These are phyloP conservation scores for Phyllopteryx taeniolatus DNA, from an alignment of 2,113 vertebrate species.

Conservation along the genomic window DNA sequence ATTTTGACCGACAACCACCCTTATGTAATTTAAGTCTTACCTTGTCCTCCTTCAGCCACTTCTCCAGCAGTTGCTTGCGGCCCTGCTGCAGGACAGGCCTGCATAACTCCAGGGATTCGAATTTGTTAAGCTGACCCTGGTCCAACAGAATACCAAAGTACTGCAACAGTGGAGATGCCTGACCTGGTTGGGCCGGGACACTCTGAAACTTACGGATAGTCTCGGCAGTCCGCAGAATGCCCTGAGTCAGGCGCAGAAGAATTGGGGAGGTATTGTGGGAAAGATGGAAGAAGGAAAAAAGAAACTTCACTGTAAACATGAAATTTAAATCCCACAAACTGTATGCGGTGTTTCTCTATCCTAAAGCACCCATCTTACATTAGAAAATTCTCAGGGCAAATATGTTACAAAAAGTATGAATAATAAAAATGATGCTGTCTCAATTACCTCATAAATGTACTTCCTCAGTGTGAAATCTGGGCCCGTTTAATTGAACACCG, in stretches of 20 bases:
- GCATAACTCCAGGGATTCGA: constrained; percentile 90
- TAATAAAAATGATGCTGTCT: no score
- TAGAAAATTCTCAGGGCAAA: no score
- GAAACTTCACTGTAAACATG: not conserved
- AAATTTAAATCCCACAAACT: no score
- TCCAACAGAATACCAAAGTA: constrained; percentile 92
- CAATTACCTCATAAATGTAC: no score
- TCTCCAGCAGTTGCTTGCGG: constrained; percentile 88
- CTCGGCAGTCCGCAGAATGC: constrained; percentile 85
- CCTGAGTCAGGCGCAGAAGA: constrained; percentile 66
- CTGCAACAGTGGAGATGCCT: constrained; percentile 87
- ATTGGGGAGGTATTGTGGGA: constrained; percentile 5
- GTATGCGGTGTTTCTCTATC: no score
- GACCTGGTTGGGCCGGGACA: constrained; percentile 83
- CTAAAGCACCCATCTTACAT: no score
- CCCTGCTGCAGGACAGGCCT: constrained; percentile 87
- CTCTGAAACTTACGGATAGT: constrained; percentile 89
- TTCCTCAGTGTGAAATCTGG: no score
- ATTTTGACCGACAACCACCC: not conserved
- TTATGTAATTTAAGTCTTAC: constrained; percentile 54
- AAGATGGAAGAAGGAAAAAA: not conserved
- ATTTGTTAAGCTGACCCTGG: constrained; percentile 88
- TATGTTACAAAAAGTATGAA: no score
- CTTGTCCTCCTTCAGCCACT: constrained; percentile 94
- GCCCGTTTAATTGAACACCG: no score